phyloP scores from a whole-genome alignment of 2,113 vertebrate species.

The Caracal caracal region DNA sequence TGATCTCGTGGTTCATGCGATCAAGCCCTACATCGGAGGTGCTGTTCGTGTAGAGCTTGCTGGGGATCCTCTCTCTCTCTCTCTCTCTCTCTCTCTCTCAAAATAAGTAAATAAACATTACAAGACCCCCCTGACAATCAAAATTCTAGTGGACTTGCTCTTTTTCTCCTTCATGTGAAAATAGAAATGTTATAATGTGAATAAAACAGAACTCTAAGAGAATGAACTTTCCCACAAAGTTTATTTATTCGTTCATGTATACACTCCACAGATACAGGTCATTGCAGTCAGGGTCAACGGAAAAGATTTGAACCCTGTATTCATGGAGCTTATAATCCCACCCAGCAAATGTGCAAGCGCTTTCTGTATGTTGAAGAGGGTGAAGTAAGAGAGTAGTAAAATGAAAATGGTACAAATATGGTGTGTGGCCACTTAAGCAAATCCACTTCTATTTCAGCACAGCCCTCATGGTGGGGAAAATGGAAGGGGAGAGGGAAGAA shows the following conservation, averaged over 20 bases:
- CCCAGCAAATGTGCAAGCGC: background rate
- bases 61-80: too few relatives aligned
- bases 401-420: background rate
- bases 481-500: background rate
- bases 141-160: background rate
- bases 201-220: background rate
- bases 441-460: background rate
- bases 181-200: background rate
- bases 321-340: background rate
- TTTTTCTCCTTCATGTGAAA: background rate
- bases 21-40: too few relatives aligned
- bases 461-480: background rate
- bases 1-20: too few relatives aligned
- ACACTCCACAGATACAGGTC: background rate
- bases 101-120: too few relatives aligned
- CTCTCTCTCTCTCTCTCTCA: too few relatives aligned
- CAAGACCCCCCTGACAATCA: too few relatives aligned
- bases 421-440: background rate
- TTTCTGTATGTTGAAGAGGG: background rate
- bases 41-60: too few relatives aligned
- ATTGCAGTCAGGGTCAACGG: background rate
- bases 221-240: background rate
- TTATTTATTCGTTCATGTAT: background rate
- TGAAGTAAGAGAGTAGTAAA: background rate
- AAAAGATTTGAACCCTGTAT: background rate